Evolutionary conservation across 2,113 vertebrate genomes (phyloP).

Genomic region (Paradisaea rubra): DNA sequence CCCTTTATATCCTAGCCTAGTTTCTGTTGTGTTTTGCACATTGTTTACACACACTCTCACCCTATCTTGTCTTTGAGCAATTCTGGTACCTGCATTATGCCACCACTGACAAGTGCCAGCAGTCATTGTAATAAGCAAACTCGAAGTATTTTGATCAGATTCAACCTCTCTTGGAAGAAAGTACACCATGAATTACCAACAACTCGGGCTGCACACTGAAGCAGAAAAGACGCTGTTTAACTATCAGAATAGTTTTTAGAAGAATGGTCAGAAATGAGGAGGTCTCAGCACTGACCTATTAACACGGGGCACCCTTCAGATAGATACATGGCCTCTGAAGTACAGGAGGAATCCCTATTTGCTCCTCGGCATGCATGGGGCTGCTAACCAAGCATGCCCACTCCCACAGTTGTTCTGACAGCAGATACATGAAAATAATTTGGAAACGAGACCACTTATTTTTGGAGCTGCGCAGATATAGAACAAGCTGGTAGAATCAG

Average conservation of each 20-base stretch:
- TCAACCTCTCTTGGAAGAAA: neutral
- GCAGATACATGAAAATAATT: neutral
- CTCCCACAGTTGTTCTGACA: neutral
- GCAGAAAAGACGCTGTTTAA: neutral
- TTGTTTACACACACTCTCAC: neutral
- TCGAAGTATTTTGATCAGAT: neutral
- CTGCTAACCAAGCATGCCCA: neutral
- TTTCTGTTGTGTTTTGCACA: neutral
- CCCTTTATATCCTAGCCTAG: neutral
- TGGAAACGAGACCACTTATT: neutral
- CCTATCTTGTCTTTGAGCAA: neutral
- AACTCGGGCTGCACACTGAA: neutral
- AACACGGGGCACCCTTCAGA: neutral
- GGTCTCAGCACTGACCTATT: neutral
- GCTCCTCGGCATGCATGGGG: neutral
- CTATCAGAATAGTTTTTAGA: neutral
- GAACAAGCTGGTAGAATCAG: neutral
- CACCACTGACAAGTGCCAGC: neutral
- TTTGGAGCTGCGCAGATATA: neutral
- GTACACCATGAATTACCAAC: neutral
- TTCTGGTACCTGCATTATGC: neutral
- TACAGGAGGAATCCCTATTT: neutral
- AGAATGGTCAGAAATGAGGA: neutral
- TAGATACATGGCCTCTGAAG: neutral
- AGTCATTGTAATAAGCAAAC: neutral